Evolutionary conservation across 2,797 vertebrate genomes (phyloP), one percentile per base, ranked within the genome.

Genomic region (Pterois miles): DNA sequence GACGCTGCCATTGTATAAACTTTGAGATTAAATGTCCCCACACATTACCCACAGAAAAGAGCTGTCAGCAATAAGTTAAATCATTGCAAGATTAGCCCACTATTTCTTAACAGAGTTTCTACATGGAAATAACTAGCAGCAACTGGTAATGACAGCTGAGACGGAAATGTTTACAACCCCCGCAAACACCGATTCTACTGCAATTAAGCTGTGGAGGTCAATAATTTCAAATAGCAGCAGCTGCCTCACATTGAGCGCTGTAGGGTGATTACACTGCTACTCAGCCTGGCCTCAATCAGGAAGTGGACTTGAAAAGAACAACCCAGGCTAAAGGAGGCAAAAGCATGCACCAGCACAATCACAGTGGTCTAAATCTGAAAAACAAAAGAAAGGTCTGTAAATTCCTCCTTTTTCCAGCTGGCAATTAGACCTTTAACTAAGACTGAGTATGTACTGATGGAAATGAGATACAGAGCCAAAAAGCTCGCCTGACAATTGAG

Each of bases 181-280:
- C n/a, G 6, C 23, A 68, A 76, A 73, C 27, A 36, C 12, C 5
- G 29, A 31, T 50, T 78, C 11, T 58, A 2, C 29, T 48, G 67
- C 54, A 68, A 67, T 77, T 70, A 54, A n/a, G 23, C 63, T 16
- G 65, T 38, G 59, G n/a, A 56, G 74, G 69, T 74, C 56, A 29
- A 9, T 40, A 60, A 54, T 65, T 65, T 27, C 20, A 59, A 56
- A 52, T 25, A 27, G 48, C 77, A 79, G 82, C 79, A 84, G 85
- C 76, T 80, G 85, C 65, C 68, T 84, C 40, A 20, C n/a, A 56
- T 33, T n/a, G 36, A 58, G 27, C 1, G 16, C 64, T 78, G 6
- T 16, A 34, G 34, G 25, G 38, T 56, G 65, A 79, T 81, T 83
- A 50, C 38, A 53, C 22, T 4, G 65, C 65, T 54, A 4, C 60